Evolutionary conservation across 2,113 vertebrate species (phyloP), one percentile per base, ranked within the genome.

Genomic region (Nematolebias whitei): DNA sequence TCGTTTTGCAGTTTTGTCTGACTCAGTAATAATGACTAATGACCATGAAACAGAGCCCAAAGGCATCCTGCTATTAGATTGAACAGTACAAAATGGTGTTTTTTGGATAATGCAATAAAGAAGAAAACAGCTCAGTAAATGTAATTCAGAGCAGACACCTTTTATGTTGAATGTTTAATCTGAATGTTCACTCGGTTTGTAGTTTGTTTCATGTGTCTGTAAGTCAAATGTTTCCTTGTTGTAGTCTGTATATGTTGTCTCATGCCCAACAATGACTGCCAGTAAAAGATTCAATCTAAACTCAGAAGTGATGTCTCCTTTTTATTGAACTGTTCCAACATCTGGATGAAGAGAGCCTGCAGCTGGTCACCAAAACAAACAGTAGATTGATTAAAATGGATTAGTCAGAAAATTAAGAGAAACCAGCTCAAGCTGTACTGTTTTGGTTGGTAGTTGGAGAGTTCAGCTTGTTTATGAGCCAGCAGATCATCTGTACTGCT

Each of bases 231-330:
- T 47, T 66, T 73, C 50, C 71, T 70, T 68, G 67, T 68, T 74
- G 74, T 89, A 71, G n/a, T 68, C 47, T 51, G 55, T 71, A 69
- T 84, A 80, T 87, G 63, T 73, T 67, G 78, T 86, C 76, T 68
- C 76, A 77, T 63, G 40, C 57, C 82, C 76, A 83, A 71, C 51
- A 70, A 68, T 76, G 65, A 85, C 85, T 87, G 85, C 86, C 85
- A 88, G 88, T 90, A 84, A 90, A 88, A 74, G 8, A 72, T 59
- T 45, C 15, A 4, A 71, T 65, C 41, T 38, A 72, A 82, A 70
- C 58, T 23, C 13, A 72, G 62, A 48, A 47, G 35, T 64, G 15
- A n/a, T 63, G 47, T 76, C 18, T 78, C 41, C 2, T 70, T 57
- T 35, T 39, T 2, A n/a, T 9, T 11, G 19, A 58, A 39, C 11